phyloP scores from a whole-genome alignment of 2,113 vertebrate species.

The Oncorhynchus clarkii region DNA sequence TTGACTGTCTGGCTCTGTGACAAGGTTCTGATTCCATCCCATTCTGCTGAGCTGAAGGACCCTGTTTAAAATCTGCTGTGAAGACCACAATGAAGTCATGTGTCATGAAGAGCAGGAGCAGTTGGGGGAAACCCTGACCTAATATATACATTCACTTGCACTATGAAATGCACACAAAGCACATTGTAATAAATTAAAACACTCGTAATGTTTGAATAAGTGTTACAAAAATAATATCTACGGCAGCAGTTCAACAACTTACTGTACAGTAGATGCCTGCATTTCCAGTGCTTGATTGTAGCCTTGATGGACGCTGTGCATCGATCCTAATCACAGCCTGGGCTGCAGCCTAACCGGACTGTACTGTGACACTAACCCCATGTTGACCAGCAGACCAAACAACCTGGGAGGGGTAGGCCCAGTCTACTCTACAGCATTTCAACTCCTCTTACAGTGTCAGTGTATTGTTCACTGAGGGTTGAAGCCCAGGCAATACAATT shows the following conservation, averaged over 20 bases:
- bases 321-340: slow-evolving; percentile 39
- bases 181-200: slow-evolving; percentile 30
- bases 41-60: not conserved
- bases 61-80: not conserved
- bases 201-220: slow-evolving; percentile 33
- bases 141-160: slow-evolving; percentile 27
- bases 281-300: slow-evolving; percentile 8
- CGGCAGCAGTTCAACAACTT: not conserved
- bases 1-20: not conserved
- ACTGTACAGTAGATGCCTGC: not conserved
- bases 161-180: slow-evolving; percentile 34
- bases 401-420: slow-evolving; percentile 26
- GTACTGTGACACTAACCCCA: slow-evolving; percentile 8
- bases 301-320: slow-evolving; percentile 26
- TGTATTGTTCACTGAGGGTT: not conserved
- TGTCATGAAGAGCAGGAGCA: not conserved
- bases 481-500: not conserved
- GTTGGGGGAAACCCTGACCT: not conserved
- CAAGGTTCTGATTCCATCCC: not conserved
- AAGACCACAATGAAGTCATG: not conserved
- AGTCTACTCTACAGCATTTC: not conserved
- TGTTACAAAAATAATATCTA: not conserved
- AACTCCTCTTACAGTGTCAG: not conserved
- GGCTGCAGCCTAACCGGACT: slow-evolving; percentile 6
- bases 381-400: not conserved